These are phyloP conservation scores for Spinus pinus DNA, from an alignment of 2,797 vertebrate genomes.

Conservation along the genomic window DNA sequence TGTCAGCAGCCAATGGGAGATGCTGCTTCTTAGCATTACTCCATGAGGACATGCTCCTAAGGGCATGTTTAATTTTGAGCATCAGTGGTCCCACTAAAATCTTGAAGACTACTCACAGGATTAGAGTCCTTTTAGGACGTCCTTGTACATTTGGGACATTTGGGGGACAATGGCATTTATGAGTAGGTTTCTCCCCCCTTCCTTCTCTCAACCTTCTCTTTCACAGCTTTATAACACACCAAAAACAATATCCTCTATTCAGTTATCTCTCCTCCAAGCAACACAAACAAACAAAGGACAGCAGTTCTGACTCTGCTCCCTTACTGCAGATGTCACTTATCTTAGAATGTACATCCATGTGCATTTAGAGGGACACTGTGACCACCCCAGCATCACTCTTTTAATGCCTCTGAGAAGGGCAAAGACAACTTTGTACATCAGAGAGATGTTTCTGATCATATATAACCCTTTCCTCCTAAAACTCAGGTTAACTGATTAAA, in stretches of 20 bases:
- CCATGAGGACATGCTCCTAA: background rate
- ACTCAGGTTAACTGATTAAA: background rate
- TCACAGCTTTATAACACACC: background rate
- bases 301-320: background rate
- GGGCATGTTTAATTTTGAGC: conserved; percentile 23
- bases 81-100: conserved; percentile 2
- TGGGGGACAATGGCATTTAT: background rate
- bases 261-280: background rate
- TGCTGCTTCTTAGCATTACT: background rate
- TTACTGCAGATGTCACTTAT: background rate
- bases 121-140: background rate
- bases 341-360: background rate
- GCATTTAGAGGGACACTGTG: background rate
- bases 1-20: background rate
- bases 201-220: background rate
- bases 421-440: background rate
- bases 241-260: background rate
- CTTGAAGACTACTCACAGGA: background rate
- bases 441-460: background rate
- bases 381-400: background rate
- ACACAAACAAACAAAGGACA: background rate
- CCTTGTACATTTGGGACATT: background rate
- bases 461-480: background rate
- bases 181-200: background rate
- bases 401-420: background rate